Base-by-base conservation (phyloP, 1,140 invertebrate genomes). In the Heliconius hermathena region DNA sequence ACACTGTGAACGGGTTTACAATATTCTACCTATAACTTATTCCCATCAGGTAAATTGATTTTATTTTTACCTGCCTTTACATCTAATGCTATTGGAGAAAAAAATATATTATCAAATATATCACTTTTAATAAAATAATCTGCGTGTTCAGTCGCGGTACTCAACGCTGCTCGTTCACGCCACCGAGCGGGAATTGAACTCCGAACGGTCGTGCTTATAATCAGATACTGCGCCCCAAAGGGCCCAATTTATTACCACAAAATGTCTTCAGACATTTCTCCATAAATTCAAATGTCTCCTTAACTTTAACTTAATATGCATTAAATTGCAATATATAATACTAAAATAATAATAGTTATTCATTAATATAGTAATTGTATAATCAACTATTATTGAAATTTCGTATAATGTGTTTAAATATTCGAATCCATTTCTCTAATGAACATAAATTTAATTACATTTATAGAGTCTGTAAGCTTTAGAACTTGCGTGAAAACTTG, bases 11-110 rank as follows among this genome's bases (percentile, higher is more conserved):
- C 57, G 22, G 11, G 57, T 3, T 26, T 66, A 66, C 57, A 11
- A 66, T 66, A 66, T 66, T 66, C 57, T 22, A 66, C 29, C 57
- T 66, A 66, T 66, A 29, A 66, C 22, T 66, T 66, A 66, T 66
- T 66, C 22, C 22, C 57, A 66, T 66, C 57, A 66, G 57, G 57
- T 66, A 66, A 66, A 66, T 66, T 29, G 57, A 66, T 66, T 66
- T 66, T 29, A 66, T 66, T 66, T 46, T 29, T 29, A 26, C 57
- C 57, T 60, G 20, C 22, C 3, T 8, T 60, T 60, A 13, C 22
- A n/a, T 26, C 57, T 29, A 26, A 60, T 60, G 11, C 11, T 66
- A 66, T 66, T 13, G 3, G 11, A 66, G 11, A 26, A n/a, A 26
- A 66, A 66, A 26, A 26, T 60, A 13, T 60, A 0, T 60, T 60